Evolutionary conservation across 1,140 invertebrate species (phyloP), one percentile per base, ranked within the genome.

Genomic region (Macrobrachium nipponense): DNA sequence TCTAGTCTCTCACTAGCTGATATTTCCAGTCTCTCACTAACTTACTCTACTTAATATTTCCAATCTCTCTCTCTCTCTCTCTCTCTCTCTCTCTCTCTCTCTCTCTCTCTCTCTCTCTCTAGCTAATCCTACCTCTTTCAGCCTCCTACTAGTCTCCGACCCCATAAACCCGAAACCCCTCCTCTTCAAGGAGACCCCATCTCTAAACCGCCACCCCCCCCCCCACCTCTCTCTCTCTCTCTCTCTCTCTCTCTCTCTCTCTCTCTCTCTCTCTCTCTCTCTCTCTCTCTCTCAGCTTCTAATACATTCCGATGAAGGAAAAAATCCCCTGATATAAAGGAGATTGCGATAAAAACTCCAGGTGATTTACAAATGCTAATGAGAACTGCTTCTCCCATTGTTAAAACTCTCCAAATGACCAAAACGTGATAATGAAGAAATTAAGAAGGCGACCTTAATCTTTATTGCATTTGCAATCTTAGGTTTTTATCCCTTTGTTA

Each of bases 381-480:
- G 81, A 51, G 81, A 83, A 76, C 60, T 76, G 72, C 61, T 62
- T 44, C 23, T 20, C 72, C 72, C 81, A 76, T 83, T 83, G 72
- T 83, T 77, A 75, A 83, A 77, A 75, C 72, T 83, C 70, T 51
- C 81, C 81, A 83, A 83, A 83, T 83, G 72, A 83, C 81, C 59
- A 66, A 66, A 44, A 83, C 81, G 81, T 83, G 81, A 83, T 83
- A 83, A 83, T 83, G 81, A 76, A 83, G 81, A 83, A 83, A 83
- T 83, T 77, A 76, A 83, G 81, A 83, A 75, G 73, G 72, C 81
- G 14, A 83, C 60, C 72, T 76, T 83, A 83, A 83, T 83, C 81
- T 83, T 82, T 82, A 82, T 82, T 82, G 80, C 80, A 82, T 82
- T 82, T 82, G 80, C 66, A 44, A 73, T 73, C 80, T 82, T 73